A percentile compares a stretch with the other conserved stretches of the same genome.
These are phyloP conservation scores for Trichonephila inaurata DNA, from an alignment of 1,140 invertebrate genomes.

Conservation along the genomic window DNA sequence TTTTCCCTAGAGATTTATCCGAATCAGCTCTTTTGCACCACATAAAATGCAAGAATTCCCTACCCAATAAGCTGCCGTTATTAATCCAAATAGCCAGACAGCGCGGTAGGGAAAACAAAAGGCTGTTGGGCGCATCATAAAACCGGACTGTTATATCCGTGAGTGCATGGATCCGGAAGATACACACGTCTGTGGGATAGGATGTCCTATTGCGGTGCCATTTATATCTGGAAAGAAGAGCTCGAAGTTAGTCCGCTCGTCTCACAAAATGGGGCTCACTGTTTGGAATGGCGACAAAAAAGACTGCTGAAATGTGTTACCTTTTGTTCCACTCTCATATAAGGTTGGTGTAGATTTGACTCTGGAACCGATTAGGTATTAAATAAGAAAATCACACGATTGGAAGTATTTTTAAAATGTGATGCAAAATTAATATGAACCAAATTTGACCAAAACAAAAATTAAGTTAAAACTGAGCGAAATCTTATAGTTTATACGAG, in stretches of 20 bases:
- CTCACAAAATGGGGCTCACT: neutral
- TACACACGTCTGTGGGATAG: neutral
- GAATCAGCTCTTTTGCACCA: neutral
- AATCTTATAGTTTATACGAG: no score
- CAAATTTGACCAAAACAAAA: no score
- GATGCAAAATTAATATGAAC: neutral
- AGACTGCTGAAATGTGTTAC: neutral
- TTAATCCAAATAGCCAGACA: neutral
- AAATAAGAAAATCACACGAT: neutral
- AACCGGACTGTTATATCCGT: neutral
- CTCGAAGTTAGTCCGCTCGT: neutral
- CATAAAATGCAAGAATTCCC: slow-evolving; percentile 3
- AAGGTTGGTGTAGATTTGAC: neutral
- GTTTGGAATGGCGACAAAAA: neutral
- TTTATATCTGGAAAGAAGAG: slow-evolving; percentile 13
- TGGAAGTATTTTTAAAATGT: neutral
- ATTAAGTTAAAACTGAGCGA: no score
- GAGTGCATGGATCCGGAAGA: neutral
- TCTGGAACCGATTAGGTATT: neutral
- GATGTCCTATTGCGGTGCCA: slow-evolving; percentile 1
- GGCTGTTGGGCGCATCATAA: neutral
- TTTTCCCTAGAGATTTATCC: neutral
- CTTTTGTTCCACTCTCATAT: neutral
- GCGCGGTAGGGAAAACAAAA: neutral
- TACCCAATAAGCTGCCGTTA: neutral